phyloP scores from a whole-genome alignment of 2,113 vertebrate species.

The Chrysochloris asiatica region DNA sequence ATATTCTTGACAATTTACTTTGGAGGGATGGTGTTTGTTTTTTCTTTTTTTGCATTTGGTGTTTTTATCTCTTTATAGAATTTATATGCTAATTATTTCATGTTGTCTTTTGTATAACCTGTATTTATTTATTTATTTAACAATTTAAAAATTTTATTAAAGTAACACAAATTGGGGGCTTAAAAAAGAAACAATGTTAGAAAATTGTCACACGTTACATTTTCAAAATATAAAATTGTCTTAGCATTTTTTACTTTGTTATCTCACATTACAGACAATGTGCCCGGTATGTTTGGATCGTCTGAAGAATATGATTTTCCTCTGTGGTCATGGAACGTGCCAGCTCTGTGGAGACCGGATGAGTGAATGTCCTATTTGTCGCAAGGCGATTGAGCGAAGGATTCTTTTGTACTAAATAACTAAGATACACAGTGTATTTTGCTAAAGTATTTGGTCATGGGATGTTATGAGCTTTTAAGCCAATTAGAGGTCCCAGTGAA shows the following conservation, averaged over 20 bases:
- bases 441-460: slow-evolving; percentile 62
- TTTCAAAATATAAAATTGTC: slow-evolving; percentile 31
- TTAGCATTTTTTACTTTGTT: slow-evolving; percentile 47
- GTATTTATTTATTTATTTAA: background rate
- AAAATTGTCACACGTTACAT: background rate
- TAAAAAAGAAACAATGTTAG: slow-evolving; percentile 13
- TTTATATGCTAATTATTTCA: too few species aligned
- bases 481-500: slow-evolving; percentile 66
- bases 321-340: slow-evolving; percentile 98
- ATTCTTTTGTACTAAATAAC: slow-evolving; percentile 96
- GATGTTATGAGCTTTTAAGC: slow-evolving; percentile 60
- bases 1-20: slow-evolving; percentile 22
- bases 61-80: too few species aligned
- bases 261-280: slow-evolving; percentile 91
- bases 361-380: slow-evolving; percentile 99
- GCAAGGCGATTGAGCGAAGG: slow-evolving; percentile 98
- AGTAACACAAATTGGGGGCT: slow-evolving; percentile 35
- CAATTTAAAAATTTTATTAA: slow-evolving; percentile 29
- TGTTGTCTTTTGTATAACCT: background rate
- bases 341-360: slow-evolving; percentile 98
- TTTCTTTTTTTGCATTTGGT: too few species aligned
- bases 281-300: slow-evolving; percentile 98
- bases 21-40: background rate
- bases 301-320: slow-evolving; percentile 99
- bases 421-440: slow-evolving; percentile 49